phyloP scores from a whole-genome alignment of 2,113 vertebrate genomes.

The Cichladusa arquata region DNA sequence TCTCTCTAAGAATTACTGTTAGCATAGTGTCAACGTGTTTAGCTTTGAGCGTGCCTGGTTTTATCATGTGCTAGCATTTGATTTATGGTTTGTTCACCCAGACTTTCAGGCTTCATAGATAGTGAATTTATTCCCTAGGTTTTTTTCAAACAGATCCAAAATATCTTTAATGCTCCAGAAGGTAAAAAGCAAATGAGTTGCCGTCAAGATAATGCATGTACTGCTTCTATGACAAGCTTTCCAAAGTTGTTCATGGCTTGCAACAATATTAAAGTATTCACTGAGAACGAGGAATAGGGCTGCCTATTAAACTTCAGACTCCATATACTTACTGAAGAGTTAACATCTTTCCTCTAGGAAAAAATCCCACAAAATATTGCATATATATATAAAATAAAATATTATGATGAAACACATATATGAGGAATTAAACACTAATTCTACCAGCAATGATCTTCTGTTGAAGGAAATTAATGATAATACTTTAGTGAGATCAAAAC shows the following conservation, averaged over 20 bases:
- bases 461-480: not conserved
- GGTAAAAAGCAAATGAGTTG: constrained; percentile 24
- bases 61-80: constrained; percentile 11
- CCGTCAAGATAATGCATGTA: constrained; percentile 7
- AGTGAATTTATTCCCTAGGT: constrained; percentile 30
- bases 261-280: not conserved
- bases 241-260: not conserved
- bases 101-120: not conserved
- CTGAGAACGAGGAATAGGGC: not conserved
- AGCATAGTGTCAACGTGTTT: not conserved
- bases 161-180: constrained; percentile 3
- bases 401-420: not conserved
- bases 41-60: not conserved
- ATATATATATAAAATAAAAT: not conserved
- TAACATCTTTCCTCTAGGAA: not conserved
- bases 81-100: constrained; percentile 41
- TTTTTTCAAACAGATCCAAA: constrained; percentile 32
- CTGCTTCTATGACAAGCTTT: not conserved
- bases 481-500: constrained; percentile 48
- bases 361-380: not conserved
- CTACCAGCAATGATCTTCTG: not conserved
- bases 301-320: not conserved
- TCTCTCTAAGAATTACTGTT: not conserved
- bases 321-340: not conserved
- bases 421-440: constrained; percentile 2